Evolutionary conservation across 2,888 invertebrate species (phyloP), one percentile per base, ranked within the genome.

Genomic region (Orthosia gothica): DNA sequence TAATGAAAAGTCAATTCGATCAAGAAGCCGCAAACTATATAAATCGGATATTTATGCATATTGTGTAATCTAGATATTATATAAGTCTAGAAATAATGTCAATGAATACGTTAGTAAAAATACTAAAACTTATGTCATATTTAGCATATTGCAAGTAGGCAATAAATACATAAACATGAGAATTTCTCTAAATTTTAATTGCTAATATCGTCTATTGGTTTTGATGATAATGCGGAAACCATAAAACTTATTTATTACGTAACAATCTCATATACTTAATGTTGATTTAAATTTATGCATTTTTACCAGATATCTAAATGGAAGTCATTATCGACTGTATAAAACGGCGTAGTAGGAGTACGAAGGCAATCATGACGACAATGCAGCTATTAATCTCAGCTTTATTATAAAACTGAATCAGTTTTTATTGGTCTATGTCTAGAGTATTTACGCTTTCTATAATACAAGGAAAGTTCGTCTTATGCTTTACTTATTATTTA

Each of bases 121-220:
- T 7, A 50, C 47, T 26, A 47, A 63, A 65, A 64, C 20, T 79
- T 79, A 81, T 68, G 58, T 73, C 50, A 77, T n/a, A 32, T 57
- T 79, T 58, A 61, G 23, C 55, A 63, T 57, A 61, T 70, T 67
- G 32, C 15, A 55, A 70, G 64, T 54, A 72, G 58, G 57, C 70
- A 74, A 58, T 70, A 70, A 47, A 83, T 70, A 74, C 65, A 69
- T 74, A 76, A 84, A 63, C 62, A 63, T 59, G 47, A 73, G 23
- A 71, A 82, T 89, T 88, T 88, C 87, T 81, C 86, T 81, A 76
- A 74, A 89, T 89, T 86, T 87, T 70, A 88, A 87, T 87, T 90
- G 86, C 87, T 82, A 88, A 89, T 79, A 58, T 70, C 50, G 67
- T 58, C 68, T 79, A 85, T 82, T 73, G 64, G 67, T 70, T 74